Evolutionary conservation across 2,888 invertebrate species (phyloP).

Genomic region (Stenodera caucasica): DNA sequence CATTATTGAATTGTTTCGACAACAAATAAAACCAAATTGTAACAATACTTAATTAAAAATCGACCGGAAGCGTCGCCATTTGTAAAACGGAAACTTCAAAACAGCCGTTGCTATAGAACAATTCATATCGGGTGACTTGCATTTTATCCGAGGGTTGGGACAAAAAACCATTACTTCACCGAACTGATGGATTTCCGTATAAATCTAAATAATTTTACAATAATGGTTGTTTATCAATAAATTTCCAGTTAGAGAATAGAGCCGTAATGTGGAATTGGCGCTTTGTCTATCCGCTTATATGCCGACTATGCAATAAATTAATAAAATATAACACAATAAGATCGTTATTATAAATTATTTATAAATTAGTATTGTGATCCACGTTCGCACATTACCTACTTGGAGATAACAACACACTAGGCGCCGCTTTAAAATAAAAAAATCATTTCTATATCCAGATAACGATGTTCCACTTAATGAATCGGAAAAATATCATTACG

Average conservation of each 20-base stretch:
- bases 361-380: not conserved
- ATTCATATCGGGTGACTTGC: conserved; percentile 35
- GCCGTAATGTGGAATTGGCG: not conserved
- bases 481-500: not conserved
- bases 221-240: not conserved
- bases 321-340: conserved; percentile 18
- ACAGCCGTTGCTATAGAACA: conserved; percentile 31
- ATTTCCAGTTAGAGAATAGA: not conserved
- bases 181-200: no score
- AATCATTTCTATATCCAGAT: not conserved
- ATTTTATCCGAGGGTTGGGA: conserved; percentile 10
- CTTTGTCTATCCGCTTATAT: not conserved
- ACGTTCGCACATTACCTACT: conserved; percentile 2
- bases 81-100: conserved; percentile 36
- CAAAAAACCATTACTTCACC: no score
- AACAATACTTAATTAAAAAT: not conserved
- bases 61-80: conserved; percentile 33
- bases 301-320: conserved; percentile 19
- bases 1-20: no score
- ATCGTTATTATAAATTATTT: conserved; percentile 15
- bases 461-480: not conserved
- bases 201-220: no score
- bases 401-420: conserved; percentile 8
- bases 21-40: not conserved
- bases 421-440: conserved; percentile 5